phyloP scores from a whole-genome alignment of 2,797 vertebrate species.

The Urosaurus nigricauda region DNA sequence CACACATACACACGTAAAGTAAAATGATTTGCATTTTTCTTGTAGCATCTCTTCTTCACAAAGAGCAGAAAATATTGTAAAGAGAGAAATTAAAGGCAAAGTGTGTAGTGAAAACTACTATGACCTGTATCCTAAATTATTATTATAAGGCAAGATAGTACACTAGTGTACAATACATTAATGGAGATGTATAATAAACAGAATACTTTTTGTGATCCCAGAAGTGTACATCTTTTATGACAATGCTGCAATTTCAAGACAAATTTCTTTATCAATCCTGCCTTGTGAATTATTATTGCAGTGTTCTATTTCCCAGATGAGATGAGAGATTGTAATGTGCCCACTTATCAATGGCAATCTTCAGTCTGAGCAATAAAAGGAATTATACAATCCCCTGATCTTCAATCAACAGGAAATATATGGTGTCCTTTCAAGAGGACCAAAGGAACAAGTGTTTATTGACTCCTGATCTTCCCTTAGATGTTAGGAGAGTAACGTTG shows the following conservation, averaged over 20 bases:
- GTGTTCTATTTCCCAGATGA: constrained; percentile 2
- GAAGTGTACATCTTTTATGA: background rate
- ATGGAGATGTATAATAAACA: background rate
- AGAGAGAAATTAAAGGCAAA: background rate
- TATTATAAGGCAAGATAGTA: background rate
- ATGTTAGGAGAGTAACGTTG: background rate
- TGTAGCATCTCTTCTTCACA: background rate
- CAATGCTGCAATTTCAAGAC: constrained; percentile 34
- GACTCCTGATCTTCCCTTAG: too few species aligned
- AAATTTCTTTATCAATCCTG: constrained; percentile 9
- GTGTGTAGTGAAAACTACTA: background rate
- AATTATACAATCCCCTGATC: background rate
- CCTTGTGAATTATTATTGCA: constrained; percentile 13
- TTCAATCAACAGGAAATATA: background rate
- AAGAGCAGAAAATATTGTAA: background rate
- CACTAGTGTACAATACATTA: background rate
- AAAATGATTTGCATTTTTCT: background rate
- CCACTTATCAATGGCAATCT: constrained; percentile 16
- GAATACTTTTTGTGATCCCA: constrained; percentile 9
- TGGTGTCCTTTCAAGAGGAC: background rate
- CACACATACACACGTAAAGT: background rate
- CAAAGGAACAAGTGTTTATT: background rate
- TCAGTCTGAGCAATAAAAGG: constrained; percentile 29
- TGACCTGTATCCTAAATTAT: background rate
- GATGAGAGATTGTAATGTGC: constrained; percentile 11